Evolutionary conservation across 2,888 invertebrate genomes (phyloP).

Genomic region (Scaptomyza polygonia): DNA sequence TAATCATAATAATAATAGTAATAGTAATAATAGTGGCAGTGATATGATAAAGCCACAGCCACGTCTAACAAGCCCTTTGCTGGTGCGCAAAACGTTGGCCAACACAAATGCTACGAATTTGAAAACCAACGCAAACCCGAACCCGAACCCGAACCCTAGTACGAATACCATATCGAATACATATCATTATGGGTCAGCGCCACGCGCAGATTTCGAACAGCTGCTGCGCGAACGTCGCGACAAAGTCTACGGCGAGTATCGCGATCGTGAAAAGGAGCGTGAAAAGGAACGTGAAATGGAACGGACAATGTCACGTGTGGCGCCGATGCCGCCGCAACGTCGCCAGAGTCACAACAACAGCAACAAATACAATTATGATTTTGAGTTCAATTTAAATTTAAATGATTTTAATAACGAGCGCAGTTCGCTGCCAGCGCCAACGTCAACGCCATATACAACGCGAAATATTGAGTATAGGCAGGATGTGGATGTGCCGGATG

Average conservation of each 20-base stretch:
- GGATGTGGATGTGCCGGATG: slow-evolving; percentile 72
- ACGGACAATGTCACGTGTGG: slow-evolving; percentile 46
- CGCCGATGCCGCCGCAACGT: slow-evolving; percentile 63
- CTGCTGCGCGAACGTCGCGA: slow-evolving; percentile 84
- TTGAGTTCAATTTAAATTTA: slow-evolving; percentile 80
- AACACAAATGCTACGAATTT: slow-evolving; percentile 45
- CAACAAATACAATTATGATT: slow-evolving; percentile 79
- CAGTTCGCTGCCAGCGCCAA: slow-evolving; percentile 51
- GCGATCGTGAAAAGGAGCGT: slow-evolving; percentile 36
- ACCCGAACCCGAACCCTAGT: slow-evolving; percentile 28
- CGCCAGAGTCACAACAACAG: slow-evolving; percentile 40
- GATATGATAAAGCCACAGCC: slow-evolving; percentile 89
- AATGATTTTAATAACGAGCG: slow-evolving; percentile 64
- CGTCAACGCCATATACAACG: slow-evolving; percentile 37
- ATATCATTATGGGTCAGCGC: slow-evolving; percentile 69
- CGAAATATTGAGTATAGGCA: slow-evolving; percentile 39
- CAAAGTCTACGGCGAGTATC: slow-evolving; percentile 81
- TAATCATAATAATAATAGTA: slow-evolving; percentile 34
- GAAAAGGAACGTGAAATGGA: slow-evolving; percentile 46
- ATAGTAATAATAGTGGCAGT: slow-evolving; percentile 37
- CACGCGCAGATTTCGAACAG: slow-evolving; percentile 84
- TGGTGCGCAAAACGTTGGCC: slow-evolving; percentile 90
- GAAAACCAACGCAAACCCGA: slow-evolving; percentile 58
- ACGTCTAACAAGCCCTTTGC: slow-evolving; percentile 92
- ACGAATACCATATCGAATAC: slow-evolving; percentile 66